These are phyloP conservation scores for Melanostoma mellinum DNA, from an alignment of 2,888 invertebrate genomes.

Conservation along the genomic window DNA sequence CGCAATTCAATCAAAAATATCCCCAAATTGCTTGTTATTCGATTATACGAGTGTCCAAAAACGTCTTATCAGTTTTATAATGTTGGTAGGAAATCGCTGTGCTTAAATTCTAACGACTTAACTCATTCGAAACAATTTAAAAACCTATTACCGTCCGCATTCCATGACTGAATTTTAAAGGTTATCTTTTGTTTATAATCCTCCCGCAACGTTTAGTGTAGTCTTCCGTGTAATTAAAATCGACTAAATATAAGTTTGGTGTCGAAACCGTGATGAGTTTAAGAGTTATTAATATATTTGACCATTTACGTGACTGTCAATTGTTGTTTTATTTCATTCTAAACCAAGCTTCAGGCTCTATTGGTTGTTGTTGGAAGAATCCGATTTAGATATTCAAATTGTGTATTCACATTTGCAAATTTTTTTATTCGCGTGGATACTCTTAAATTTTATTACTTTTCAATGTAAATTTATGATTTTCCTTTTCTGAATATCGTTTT, in stretches of 20 bases:
- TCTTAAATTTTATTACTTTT: constrained; percentile 20
- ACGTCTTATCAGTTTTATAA: constrained; percentile 30
- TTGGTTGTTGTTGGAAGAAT: neutral
- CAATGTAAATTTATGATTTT: constrained; percentile 20
- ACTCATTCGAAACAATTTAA: constrained; percentile 30
- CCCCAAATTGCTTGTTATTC: constrained; percentile 14
- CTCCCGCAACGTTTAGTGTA: neutral
- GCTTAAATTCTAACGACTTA: constrained; percentile 23
- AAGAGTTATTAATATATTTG: constrained; percentile 43
- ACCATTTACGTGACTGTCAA: constrained; percentile 48
- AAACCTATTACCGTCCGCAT: constrained; percentile 25
- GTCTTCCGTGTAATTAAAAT: constrained; percentile 56
- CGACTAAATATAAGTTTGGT: constrained; percentile 34
- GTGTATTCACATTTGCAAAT: constrained; percentile 32
- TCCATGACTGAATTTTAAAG: constrained; percentile 22
- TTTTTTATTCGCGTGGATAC: constrained; percentile 9
- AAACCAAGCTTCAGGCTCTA: constrained; percentile 30
- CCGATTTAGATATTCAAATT: neutral
- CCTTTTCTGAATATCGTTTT: constrained; percentile 1
- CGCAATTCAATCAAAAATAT: constrained; percentile 29
- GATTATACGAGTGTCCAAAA: constrained; percentile 24
- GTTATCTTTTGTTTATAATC: constrained; percentile 31
- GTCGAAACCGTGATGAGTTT: neutral
- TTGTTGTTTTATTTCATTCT: constrained; percentile 44
- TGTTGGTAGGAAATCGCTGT: constrained; percentile 27